Conservation (phyloP, 2,113 vertebrate species). For the Halichoeres trimaculatus region DNA sequence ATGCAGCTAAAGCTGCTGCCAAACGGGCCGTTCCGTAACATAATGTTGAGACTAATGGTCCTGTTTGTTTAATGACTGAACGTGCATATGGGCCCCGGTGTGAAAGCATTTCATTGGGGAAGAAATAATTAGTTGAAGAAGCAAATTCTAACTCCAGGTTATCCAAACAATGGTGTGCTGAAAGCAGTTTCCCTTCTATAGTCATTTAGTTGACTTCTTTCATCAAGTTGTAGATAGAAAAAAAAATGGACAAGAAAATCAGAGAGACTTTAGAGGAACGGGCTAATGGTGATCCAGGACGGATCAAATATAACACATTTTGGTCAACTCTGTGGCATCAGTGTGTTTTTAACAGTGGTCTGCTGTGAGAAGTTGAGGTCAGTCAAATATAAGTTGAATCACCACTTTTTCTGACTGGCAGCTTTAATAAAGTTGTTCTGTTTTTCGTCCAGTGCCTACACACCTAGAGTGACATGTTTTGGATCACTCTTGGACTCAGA, state of each 20-base stretch:
- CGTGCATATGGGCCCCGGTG: too few relatives aligned
- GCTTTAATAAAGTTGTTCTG: slow-evolving; percentile 20
- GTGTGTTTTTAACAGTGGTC: too few relatives aligned
- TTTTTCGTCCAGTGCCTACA: background rate
- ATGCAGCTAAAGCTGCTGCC: too few relatives aligned
- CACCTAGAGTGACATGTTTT: background rate
- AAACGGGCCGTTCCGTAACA: too few relatives aligned
- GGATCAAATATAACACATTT: background rate
- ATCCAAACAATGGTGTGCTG: slow-evolving; percentile 40
- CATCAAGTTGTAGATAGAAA: background rate
- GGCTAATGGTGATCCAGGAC: background rate
- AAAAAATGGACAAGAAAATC: background rate
- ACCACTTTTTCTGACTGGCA: slow-evolving; percentile 7
- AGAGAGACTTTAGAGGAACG: background rate
- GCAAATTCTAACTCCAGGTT: slow-evolving; percentile 44
- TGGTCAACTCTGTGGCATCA: too few relatives aligned
- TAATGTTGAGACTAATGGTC: too few relatives aligned
- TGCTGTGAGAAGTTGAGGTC: too few relatives aligned
- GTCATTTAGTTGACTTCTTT: slow-evolving; percentile 30
- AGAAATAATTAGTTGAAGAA: slow-evolving; percentile 57
- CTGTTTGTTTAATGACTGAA: too few relatives aligned
- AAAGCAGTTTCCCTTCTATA: slow-evolving; percentile 4
- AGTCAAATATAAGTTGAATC: background rate
- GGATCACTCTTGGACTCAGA: background rate
- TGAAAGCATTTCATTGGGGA: slow-evolving; percentile 56